Conservation (phyloP, 2,113 vertebrate species). For the Diglossa brunneiventris region DNA sequence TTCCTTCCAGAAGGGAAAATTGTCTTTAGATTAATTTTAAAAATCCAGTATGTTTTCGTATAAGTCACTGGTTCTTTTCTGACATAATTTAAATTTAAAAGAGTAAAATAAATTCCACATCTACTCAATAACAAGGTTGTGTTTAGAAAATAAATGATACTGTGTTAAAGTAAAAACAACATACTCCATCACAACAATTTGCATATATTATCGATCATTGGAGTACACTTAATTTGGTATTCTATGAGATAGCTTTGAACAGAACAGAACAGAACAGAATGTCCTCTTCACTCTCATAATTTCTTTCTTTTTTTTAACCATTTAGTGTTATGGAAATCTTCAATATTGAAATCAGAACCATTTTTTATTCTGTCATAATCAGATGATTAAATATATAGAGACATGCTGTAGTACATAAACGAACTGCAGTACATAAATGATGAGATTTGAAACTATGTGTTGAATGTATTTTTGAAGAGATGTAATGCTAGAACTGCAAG, state of each 20-base stretch:
- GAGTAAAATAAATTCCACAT: background rate
- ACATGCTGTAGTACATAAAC: background rate
- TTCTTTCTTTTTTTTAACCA: background rate
- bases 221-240: background rate
- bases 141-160: conserved; percentile 2
- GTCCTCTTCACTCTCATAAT: background rate
- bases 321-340: background rate
- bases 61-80: background rate
- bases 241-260: background rate
- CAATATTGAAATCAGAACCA: background rate
- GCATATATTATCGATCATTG: background rate
- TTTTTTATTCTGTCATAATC: background rate
- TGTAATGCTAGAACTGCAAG: background rate
- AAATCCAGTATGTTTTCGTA: background rate
- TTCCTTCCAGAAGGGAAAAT: background rate
- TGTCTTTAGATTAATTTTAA: background rate
- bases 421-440: background rate
- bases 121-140: background rate
- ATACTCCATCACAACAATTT: conserved; percentile 4
- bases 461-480: background rate
- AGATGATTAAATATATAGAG: background rate
- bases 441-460: background rate
- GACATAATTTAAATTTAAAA: background rate
- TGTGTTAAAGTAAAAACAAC: background rate
- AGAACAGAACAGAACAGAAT: background rate